Conservation (phyloP, 2,113 vertebrate genomes). For the Plotosus lineatus region DNA sequence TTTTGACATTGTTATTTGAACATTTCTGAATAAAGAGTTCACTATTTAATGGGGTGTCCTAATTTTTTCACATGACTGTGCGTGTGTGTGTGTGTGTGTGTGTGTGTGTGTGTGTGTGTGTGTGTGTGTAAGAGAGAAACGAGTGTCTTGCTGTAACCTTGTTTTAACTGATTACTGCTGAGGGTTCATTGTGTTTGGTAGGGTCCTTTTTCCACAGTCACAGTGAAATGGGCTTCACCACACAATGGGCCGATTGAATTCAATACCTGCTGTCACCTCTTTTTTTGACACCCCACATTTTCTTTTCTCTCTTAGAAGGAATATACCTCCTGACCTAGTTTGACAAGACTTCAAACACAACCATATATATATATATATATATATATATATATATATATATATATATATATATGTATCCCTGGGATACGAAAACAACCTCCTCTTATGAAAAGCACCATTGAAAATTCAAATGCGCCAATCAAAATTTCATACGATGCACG, state of each 20-base stretch:
- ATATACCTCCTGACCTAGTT: background rate
- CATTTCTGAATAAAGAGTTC: no score
- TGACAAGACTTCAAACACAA: background rate
- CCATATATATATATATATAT: no score
- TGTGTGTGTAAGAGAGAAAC: background rate
- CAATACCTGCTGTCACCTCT: background rate
- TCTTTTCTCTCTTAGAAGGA: background rate
- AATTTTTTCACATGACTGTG: no score
- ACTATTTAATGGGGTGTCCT: no score
- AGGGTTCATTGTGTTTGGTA: background rate
- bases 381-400: no score
- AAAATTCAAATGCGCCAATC: no score
- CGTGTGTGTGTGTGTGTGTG: no score
- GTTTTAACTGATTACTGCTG: background rate
- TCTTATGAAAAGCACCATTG: no score
- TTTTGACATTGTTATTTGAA: no score
- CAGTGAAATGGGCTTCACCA: constrained; percentile 4
- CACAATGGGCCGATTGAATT: constrained; percentile 3
- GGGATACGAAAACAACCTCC: no score
- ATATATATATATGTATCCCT: no score
- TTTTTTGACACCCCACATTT: constrained; percentile 17
- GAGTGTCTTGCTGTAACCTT: background rate
- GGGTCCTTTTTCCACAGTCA: background rate
- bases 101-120: background rate
- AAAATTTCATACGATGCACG: no score